Base-by-base conservation (phyloP, 2,888 invertebrate genomes). In the Rhagonycha fulva region DNA sequence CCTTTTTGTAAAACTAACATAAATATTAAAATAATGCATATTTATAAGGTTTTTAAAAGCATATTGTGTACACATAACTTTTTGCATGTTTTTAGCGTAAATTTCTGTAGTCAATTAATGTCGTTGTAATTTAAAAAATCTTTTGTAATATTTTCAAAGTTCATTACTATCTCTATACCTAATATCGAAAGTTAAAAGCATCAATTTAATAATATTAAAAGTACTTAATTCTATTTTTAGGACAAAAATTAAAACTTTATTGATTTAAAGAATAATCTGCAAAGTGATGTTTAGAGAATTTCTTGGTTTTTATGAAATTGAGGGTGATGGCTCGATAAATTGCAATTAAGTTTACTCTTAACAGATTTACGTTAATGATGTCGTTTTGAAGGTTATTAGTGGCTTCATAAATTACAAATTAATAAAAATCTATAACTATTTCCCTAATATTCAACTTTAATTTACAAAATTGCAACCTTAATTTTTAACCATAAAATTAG, bases 401-500 rank as follows among this genome's bases (percentile, higher is more conserved):
- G 63, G 63, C 26, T 47, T 47, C n/a, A 47, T 66, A 66, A 66
- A 66, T 66, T 66, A 66, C 12, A 66, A 47, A 47, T 47, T 47
- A 47, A 47, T 47, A 47, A n/a, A 47, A 47, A 12, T n/a, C 32
- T 12, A 47, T 12, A 63, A 24, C 63, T 63, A 23, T 24, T 63
- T 24, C 24, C 11, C 11, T 63, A 19, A 63, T 63, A 14, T 12
- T 9, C 24, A 23, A 19, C 19, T 11, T 63, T 63, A 23, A 19
- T 63, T 23, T 24, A n/a, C 4, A 47, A 47, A 47, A 47, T 47
- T 47, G n/a, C n/a, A 47, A 47, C n/a, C 47, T 66, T 47, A 74
- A 74, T 66, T 70, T 70, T 66, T 61, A 61, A 28, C 71, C 71
- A 68, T 74, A 74, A 69, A 71, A 71, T 61, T 71, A 66, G 68